Evolutionary conservation across 64 coral and sea anemone genomes (phyloP).

Genomic region (Pocillopora damicornis): DNA sequence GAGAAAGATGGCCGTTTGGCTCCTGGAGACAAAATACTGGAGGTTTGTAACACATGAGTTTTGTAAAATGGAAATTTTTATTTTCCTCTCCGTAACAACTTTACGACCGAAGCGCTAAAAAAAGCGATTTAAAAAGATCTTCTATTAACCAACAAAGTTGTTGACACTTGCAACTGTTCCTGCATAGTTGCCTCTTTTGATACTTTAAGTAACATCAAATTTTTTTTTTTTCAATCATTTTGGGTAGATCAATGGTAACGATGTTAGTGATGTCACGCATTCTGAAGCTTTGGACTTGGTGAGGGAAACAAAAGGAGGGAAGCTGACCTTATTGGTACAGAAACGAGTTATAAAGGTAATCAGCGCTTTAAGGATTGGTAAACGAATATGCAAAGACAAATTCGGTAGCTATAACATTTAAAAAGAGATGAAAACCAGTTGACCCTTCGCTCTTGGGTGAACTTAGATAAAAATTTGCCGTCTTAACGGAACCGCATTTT

Average conservation of each 20-base stretch:
- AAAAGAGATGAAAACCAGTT: too few relatives aligned
- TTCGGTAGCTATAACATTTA: not conserved
- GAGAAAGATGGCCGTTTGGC: slow-evolving; percentile 80
- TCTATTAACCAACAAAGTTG: too few relatives aligned
- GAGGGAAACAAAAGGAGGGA: slow-evolving; percentile 50
- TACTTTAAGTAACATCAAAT: too few relatives aligned
- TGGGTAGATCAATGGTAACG: slow-evolving; percentile 72
- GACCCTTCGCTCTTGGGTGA: too few relatives aligned
- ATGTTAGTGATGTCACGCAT: slow-evolving; percentile 74
- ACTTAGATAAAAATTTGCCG: too few relatives aligned
- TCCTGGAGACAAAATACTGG: slow-evolving; percentile 89
- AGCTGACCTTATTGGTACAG: slow-evolving; percentile 68
- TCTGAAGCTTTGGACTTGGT: slow-evolving; percentile 64
- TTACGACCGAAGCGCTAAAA: too few relatives aligned
- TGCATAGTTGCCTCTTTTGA: too few relatives aligned
- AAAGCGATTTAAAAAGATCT: too few relatives aligned
- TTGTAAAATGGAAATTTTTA: not conserved
- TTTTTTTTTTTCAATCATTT: not conserved
- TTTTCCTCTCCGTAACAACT: not conserved
- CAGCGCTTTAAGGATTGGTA: not conserved
- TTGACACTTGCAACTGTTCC: too few relatives aligned
- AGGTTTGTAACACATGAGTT: slow-evolving; percentile 45
- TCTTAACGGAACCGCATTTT: too few relatives aligned
- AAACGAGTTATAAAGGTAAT: slow-evolving; percentile 72
- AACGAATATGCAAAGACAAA: not conserved